Conservation (phyloP, 1,140 invertebrate genomes). For the Ganaspis sp. region DNA sequence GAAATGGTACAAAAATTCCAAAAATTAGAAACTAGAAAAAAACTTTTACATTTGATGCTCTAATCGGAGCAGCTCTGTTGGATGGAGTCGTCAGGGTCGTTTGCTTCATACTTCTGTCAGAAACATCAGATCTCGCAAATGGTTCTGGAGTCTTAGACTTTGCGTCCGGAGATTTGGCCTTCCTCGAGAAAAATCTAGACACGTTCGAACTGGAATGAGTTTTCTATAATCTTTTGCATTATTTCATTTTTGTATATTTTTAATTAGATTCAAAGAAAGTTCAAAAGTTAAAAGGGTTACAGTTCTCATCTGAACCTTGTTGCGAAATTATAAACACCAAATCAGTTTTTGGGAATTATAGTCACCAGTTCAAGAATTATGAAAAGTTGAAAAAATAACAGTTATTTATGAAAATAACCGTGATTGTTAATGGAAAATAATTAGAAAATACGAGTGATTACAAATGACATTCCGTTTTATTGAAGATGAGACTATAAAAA, state of each 20-base stretch:
- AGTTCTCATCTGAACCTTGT: slow-evolving; percentile 1
- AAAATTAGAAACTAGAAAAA: slow-evolving; percentile 30
- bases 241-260: neutral
- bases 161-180: slow-evolving; percentile 79
- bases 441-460: too few species aligned
- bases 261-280: neutral
- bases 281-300: neutral
- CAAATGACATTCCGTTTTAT: too few species aligned
- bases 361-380: neutral
- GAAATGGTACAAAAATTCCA: slow-evolving; percentile 50
- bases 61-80: slow-evolving; percentile 67
- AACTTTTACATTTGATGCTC: slow-evolving; percentile 71
- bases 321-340: neutral
- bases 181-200: slow-evolving; percentile 87
- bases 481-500: too few species aligned
- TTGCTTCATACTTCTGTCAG: slow-evolving; percentile 52
- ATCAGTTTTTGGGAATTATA: neutral
- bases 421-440: too few species aligned
- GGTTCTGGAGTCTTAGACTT: slow-evolving; percentile 86
- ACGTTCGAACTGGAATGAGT: slow-evolving; percentile 38
- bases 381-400: too few species aligned
- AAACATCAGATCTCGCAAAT: slow-evolving; percentile 76
- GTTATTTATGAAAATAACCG: too few species aligned
- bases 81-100: slow-evolving; percentile 47
- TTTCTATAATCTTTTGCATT: neutral